These are phyloP conservation scores for Ephialtes manifestator DNA, from an alignment of 2,888 invertebrate species.

Conservation along the genomic window DNA sequence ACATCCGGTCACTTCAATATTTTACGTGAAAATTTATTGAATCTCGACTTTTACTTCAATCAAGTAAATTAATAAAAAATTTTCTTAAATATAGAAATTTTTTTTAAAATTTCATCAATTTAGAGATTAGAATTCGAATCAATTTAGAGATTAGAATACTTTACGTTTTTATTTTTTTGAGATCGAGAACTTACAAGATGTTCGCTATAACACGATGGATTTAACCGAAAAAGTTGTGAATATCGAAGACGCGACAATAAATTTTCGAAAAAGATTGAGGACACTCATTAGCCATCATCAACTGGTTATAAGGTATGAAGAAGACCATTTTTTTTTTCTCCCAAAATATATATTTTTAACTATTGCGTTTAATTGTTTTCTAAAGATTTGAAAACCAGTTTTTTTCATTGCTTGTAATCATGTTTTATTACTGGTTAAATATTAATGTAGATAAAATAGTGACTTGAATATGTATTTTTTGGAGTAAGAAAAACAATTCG, in stretches of 20 bases:
- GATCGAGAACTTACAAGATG: slow-evolving; percentile 2
- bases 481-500: neutral
- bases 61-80: slow-evolving; percentile 1
- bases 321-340: no score
- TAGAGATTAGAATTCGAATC: no score
- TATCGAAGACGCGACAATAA: neutral
- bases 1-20: slow-evolving; percentile 78
- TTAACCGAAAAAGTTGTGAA: neutral
- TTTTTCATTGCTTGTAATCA: neutral
- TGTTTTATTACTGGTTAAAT: neutral
- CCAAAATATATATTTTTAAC: neutral
- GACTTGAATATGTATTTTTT: neutral
- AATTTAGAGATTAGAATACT: no score
- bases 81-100: neutral
- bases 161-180: slow-evolving; percentile 27
- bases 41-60: slow-evolving; percentile 53
- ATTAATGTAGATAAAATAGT: neutral
- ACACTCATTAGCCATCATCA: slow-evolving; percentile 67
- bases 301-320: slow-evolving; percentile 65
- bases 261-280: slow-evolving; percentile 45
- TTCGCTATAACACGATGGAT: neutral
- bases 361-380: neutral
- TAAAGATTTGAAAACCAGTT: neutral
- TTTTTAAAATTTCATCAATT: neutral
- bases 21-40: slow-evolving; percentile 72